Evolutionary conservation across 2,888 invertebrate species (phyloP).

Genomic region (Protonemura montana): DNA sequence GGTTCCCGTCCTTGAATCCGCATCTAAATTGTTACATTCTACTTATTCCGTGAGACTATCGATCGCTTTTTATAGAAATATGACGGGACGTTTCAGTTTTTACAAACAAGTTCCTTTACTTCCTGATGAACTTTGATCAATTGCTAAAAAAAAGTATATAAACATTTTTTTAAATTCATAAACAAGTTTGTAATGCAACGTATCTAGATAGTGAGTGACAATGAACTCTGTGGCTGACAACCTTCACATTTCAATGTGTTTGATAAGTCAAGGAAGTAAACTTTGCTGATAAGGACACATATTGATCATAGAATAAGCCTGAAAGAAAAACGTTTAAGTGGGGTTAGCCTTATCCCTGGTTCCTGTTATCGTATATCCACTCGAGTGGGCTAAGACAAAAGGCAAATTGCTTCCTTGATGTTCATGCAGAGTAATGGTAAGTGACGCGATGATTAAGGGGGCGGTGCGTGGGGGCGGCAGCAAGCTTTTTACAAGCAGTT

Average conservation of each 20-base stretch:
- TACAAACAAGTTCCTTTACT: not conserved
- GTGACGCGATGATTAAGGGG: conserved; percentile 30
- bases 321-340: not conserved
- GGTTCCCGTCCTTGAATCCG: not conserved
- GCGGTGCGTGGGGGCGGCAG: conserved; percentile 15
- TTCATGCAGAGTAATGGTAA: conserved; percentile 16
- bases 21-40: not conserved
- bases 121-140: not conserved
- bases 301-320: not conserved
- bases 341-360: not conserved
- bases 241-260: not conserved
- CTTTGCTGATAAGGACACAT: not conserved
- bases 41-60: not conserved
- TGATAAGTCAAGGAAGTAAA: not conserved
- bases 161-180: not conserved
- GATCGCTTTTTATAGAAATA: not conserved
- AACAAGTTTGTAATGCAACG: not conserved
- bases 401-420: conserved; percentile 12
- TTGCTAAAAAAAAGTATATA: not conserved
- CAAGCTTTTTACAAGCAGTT: not conserved
- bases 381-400: not conserved
- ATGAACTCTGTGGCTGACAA: not conserved
- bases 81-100: not conserved
- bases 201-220: not conserved
- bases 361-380: not conserved